Conservation (phyloP, 2,797 vertebrate genomes). For the Acanthurus lineatus region DNA sequence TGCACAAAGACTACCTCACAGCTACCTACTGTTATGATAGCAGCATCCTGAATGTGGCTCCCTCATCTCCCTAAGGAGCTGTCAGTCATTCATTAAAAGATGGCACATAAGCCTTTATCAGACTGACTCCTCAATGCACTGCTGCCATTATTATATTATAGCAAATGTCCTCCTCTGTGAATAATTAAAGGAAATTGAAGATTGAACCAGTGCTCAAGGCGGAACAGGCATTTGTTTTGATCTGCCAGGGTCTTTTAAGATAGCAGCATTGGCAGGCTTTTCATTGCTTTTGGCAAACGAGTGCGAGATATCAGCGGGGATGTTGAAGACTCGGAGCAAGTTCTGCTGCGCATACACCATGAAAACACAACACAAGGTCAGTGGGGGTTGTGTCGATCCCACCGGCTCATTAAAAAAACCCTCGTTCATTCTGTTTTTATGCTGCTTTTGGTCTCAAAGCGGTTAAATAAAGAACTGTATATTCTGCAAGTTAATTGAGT, state of each 20-base stretch:
- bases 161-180: constrained; percentile 62
- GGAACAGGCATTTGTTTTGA: constrained; percentile 72
- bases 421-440: constrained; percentile 27
- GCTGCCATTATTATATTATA: constrained; percentile 54
- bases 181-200: constrained; percentile 75
- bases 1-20: neutral
- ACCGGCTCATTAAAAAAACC: constrained; percentile 55
- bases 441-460: constrained; percentile 16
- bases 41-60: constrained; percentile 11
- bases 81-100: constrained; percentile 57
- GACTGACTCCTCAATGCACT: constrained; percentile 24
- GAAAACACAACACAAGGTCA: constrained; percentile 53
- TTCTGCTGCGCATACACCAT: constrained; percentile 37
- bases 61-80: constrained; percentile 37
- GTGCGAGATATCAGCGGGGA: constrained; percentile 34
- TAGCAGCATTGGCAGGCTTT: constrained; percentile 61
- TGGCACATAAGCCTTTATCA: constrained; percentile 23
- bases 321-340: constrained; percentile 21
- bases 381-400: constrained; percentile 14
- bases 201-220: constrained; percentile 65
- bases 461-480: constrained; percentile 2
- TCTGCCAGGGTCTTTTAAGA: constrained; percentile 72
- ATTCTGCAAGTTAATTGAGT: constrained; percentile 8
- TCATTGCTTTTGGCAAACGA: constrained; percentile 63
- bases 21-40: neutral